Percentiles rank a stretch among this genome's conserved stretches.
phyloP scores from a whole-genome alignment of 1,140 invertebrate species.

The Plodia interpunctella region DNA sequence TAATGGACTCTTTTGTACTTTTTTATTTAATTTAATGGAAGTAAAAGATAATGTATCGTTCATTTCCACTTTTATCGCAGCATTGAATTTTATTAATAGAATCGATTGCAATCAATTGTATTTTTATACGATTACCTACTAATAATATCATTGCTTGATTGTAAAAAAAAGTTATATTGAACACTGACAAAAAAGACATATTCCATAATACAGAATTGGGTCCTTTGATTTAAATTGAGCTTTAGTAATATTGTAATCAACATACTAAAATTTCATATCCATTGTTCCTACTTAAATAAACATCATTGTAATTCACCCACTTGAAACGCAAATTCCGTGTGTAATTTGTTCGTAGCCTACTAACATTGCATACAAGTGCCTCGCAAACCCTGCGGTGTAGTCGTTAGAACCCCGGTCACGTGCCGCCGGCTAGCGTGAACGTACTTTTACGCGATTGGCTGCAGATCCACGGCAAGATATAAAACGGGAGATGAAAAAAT shows the following conservation, averaged over 20 bases:
- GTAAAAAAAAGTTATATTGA: too few relatives aligned
- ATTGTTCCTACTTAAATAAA: background rate
- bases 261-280: background rate
- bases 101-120: too few relatives aligned
- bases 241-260: too few relatives aligned
- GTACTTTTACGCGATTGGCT: slow-evolving; percentile 53
- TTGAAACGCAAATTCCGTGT: background rate
- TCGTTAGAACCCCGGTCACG: slow-evolving; percentile 48
- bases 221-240: too few relatives aligned
- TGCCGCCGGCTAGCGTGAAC: slow-evolving; percentile 41
- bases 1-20: background rate
- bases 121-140: too few relatives aligned
- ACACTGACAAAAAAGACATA: too few relatives aligned
- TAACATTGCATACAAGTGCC: slow-evolving; percentile 8
- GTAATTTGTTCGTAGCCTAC: slow-evolving; percentile 7
- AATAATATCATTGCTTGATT: too few relatives aligned
- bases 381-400: slow-evolving; percentile 21
- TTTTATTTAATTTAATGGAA: background rate
- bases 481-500: slow-evolving; percentile 13
- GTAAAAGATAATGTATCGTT: too few relatives aligned
- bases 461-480: slow-evolving; percentile 46
- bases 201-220: too few relatives aligned
- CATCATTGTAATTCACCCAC: slow-evolving; percentile 3
- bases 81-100: too few relatives aligned
- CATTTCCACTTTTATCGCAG: too few relatives aligned